Evolutionary conservation across 2,797 vertebrate genomes (phyloP), one percentile per base, ranked within the genome.

Genomic region (Helostoma temminkii): DNA sequence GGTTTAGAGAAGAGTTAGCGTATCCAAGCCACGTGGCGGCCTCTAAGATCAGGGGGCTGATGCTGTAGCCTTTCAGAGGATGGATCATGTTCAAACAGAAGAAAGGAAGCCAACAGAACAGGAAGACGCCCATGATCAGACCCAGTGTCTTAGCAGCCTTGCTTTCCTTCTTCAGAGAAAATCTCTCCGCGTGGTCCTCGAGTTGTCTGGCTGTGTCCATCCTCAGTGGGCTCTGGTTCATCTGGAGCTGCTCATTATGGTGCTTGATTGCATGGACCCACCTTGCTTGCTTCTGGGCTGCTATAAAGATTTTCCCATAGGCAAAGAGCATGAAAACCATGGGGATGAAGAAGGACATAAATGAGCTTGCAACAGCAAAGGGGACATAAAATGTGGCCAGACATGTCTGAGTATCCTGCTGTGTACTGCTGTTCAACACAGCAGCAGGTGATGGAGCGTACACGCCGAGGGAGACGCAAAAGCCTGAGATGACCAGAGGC

Each of bases 111-210:
- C 70, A 74, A 25, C 74, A 78, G 39, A 78, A 2, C 21, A 82
- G 25, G 39, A 83, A 73, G 24, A 74, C 68, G 45, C 64, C 80
- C 45, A 72, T 65, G 6, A 86, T 74, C 60, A 81, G 46, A 18
- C 76, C 61, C 21, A 76, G 61, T 4, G 53, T 80, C 66, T 69
- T 81, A 19, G 75, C 52, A 15, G 79, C 76, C 61, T 85, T 89
- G 19, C 26, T 48, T 18, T 78, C 67, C 61, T 66, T 86, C 66
- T 58, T 74, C 24, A 63, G 53, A 34, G 70, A 54, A 55, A 42
- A n/a, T 9, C 50, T 73, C 6, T 68, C 60, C 47, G 53, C 18
- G 2, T 15, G 8, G 7, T 9, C 15, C 22, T 46, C 45, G 49
- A 54, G 69, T 45, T 16, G 30, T 66, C 42, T 65, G 56, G 45